Evolutionary conservation across 2,888 invertebrate species (phyloP), one percentile per base, ranked within the genome.

Genomic region (Bombylius discolor): DNA sequence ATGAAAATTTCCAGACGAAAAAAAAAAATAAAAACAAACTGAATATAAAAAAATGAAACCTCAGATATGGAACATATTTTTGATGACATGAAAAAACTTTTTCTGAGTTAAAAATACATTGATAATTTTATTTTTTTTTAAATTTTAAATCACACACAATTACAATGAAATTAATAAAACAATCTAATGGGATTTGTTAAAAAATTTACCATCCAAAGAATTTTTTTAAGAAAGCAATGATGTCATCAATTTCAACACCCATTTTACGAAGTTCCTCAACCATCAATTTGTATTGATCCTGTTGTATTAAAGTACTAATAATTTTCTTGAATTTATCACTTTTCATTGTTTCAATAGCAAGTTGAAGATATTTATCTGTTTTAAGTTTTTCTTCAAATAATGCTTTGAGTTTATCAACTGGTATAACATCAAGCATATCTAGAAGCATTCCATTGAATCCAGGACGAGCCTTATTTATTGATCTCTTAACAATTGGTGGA

Each of bases 281-380:
- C 33, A 56, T 42, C 13, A 55, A 45, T n/a, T 53, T 33, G 33
- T 50, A 56, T 13, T 48, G 48, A 14, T 56, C 47, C 4, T 46
- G 42, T 36, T 31, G 14, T 32, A 39, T 48, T 4, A 60, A 39
- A 46, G 56, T 55, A 45, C 55, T 47, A 45, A 58, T 42, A 32
- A 60, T 55, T n/a, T 42, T 45, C 36, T 55, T 52, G 42, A 56
- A 58, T 42, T 59, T 56, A 44, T 59, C 32, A 4, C 58, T 56
- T 39, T 48, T 53, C 12, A 56, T 11, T 39, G 55, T 51, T 52
- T 59, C 54, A 23, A 59, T 8, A 4, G 47, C 57, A 23, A 51
- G 48, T 45, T 56, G 56, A 11, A 53, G 31, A 49, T 57, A 57
- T 49, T 59, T 51, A 50, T 59, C 59, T 31, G 47, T 53, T 33